Evolutionary conservation across 23 tunicate species (phyloP), one percentile per base, ranked within the genome.

Genomic region (Diplosoma virens): DNA sequence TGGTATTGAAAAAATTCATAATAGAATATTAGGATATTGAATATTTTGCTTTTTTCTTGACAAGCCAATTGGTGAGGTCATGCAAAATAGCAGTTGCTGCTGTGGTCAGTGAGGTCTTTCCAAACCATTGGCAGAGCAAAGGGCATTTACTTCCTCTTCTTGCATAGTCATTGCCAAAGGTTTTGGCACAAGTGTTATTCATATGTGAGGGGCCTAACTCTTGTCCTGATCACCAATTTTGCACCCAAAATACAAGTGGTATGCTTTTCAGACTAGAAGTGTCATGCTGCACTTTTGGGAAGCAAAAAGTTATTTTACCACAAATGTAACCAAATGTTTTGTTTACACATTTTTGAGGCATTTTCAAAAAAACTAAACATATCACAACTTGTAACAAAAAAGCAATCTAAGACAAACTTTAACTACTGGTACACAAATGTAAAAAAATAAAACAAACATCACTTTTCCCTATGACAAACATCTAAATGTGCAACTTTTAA

Each of bases 81-180:
- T 41, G 50, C 50, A 59, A 59, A 59, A 27, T 20, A 59, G 23
- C 67, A 59, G 23, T 59, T 24, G 27, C 17, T 20, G 20, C 14
- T 26, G 46, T 66, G 73, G 14, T 66, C 0, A 0, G 73, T 1
- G 20, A 14, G 0, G 18, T 66, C 73, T 31, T 21, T 32, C 73
- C 73, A 66, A 16, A 66, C 46, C 73, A 66, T 66, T 33, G 73
- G 73, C 47, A 66, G 48, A 28, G 22, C 58, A 26, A 66, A 66
- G 24, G 73, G 73, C 73, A 66, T 66, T 26, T 30, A 17, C 73
- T 66, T 66, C 47, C 73, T 66, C 46, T 66, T 66, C 46, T 21
- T 0, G 7, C 26, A 6, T 23, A 58, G 65, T 22, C 16, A 58
- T 23, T 58, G 25, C 50, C 50, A 41, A 41, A 41, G 50, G 50